These are phyloP conservation scores for Leptinotarsa texana DNA, from an alignment of 1,140 invertebrate genomes.

Conservation along the genomic window DNA sequence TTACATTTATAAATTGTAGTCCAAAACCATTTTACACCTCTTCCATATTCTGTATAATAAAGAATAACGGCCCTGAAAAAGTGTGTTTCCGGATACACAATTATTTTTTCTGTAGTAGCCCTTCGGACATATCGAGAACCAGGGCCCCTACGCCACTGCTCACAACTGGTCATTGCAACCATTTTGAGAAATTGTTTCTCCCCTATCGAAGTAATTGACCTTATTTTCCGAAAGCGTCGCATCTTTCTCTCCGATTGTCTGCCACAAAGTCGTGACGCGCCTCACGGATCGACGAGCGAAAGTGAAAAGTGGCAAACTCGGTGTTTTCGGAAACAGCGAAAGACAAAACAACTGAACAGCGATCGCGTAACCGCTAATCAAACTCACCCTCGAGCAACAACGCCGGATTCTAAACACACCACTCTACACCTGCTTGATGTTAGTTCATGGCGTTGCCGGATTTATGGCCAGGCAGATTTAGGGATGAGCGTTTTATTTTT, in stretches of 20 bases:
- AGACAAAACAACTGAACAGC: constrained; percentile 36
- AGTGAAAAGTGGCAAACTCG: constrained; percentile 31
- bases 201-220: background rate
- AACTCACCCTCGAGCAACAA: constrained; percentile 45
- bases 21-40: too few relatives aligned
- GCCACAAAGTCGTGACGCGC: background rate
- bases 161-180: too few relatives aligned
- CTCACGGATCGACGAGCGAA: constrained; percentile 23
- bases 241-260: background rate
- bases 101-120: too few relatives aligned
- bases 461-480: background rate
- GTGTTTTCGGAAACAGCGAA: constrained; percentile 31
- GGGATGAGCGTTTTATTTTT: background rate
- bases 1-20: too few relatives aligned
- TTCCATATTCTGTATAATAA: too few relatives aligned
- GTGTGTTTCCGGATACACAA: too few relatives aligned
- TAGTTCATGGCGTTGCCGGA: constrained; percentile 26
- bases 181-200: too few relatives aligned
- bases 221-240: background rate
- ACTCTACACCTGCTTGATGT: constrained; percentile 42
- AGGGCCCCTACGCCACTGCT: too few relatives aligned
- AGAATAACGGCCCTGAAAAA: too few relatives aligned
- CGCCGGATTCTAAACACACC: constrained; percentile 42
- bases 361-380: constrained; percentile 44
- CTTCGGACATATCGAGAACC: too few relatives aligned